Evolutionary conservation across 2,113 vertebrate genomes (phyloP).

Genomic region (Oryzias woworae): DNA sequence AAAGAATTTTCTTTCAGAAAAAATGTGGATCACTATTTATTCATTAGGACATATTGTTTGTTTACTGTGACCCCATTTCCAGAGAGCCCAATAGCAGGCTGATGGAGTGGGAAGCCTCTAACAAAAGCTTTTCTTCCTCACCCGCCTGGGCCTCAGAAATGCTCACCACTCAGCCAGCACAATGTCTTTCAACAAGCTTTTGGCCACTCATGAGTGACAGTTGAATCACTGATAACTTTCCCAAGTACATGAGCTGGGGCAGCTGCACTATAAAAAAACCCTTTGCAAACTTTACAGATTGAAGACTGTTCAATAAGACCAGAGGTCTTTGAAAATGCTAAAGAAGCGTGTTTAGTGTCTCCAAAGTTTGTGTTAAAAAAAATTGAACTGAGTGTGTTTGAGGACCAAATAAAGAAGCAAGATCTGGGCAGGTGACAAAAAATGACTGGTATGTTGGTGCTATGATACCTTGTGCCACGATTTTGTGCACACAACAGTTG

Average conservation of each 20-base stretch:
- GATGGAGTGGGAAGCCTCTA: slow-evolving; percentile 81
- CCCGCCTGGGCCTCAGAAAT: slow-evolving; percentile 81
- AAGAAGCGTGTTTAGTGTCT: too few relatives aligned
- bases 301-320: background rate
- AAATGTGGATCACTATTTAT: slow-evolving; percentile 86
- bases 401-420: too few relatives aligned
- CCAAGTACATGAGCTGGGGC: slow-evolving; percentile 76
- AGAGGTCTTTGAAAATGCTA: background rate
- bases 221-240: slow-evolving; percentile 84
- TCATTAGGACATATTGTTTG: slow-evolving; percentile 82
- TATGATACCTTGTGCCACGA: too few relatives aligned
- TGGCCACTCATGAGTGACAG: slow-evolving; percentile 89
- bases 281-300: background rate
- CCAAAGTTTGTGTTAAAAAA: too few relatives aligned
- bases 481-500: too few relatives aligned
- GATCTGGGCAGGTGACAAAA: too few relatives aligned
- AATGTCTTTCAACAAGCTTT: slow-evolving; percentile 81
- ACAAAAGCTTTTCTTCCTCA: slow-evolving; percentile 85
- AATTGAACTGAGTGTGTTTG: too few relatives aligned
- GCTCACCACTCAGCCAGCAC: slow-evolving; percentile 83
- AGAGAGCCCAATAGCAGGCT: slow-evolving; percentile 78
- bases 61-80: slow-evolving; percentile 86
- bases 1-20: slow-evolving; percentile 81
- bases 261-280: slow-evolving; percentile 56
- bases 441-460: too few relatives aligned